Conservation (phyloP, 2,888 invertebrate species). For the Melikaiella ostensackeni region DNA sequence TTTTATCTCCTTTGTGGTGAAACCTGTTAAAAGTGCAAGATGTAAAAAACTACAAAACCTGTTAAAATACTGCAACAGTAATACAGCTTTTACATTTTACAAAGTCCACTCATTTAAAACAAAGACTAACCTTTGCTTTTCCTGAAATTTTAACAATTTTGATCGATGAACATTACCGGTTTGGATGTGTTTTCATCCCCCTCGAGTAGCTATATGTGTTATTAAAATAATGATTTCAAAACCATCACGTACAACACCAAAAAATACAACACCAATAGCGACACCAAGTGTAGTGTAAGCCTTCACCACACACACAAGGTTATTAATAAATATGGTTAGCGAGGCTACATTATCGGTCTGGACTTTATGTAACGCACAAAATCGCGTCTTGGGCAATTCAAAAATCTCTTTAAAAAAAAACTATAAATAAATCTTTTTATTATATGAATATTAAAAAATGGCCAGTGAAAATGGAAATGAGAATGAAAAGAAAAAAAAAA, state of each 20-base stretch:
- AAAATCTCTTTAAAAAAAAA: no score
- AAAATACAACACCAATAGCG: constrained; percentile 76
- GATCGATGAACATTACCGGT: background rate
- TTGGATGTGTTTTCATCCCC: constrained; percentile 47
- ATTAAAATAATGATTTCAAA: constrained; percentile 63
- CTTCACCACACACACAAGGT: constrained; percentile 75
- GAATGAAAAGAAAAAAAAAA: constrained; percentile 21
- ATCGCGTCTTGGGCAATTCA: background rate
- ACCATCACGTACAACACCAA: constrained; percentile 74
- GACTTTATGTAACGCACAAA: constrained; percentile 39
- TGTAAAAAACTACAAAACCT: constrained; percentile 19
- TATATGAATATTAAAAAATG: background rate
- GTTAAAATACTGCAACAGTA: constrained; percentile 34
- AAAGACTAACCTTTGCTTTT: constrained; percentile 30
- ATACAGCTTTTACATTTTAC: constrained; percentile 14
- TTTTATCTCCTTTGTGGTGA: background rate
- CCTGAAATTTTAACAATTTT: constrained; percentile 2
- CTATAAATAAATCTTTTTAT: background rate
- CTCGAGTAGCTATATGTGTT: constrained; percentile 65
- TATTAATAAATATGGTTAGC: constrained; percentile 66
- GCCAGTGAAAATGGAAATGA: background rate
- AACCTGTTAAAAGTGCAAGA: constrained; percentile 20
- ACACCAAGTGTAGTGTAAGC: constrained; percentile 77
- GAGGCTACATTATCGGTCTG: constrained; percentile 54
- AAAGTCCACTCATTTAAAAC: constrained; percentile 30